Conservation (phyloP, 2,888 invertebrate genomes). For the Baccha elongata region DNA sequence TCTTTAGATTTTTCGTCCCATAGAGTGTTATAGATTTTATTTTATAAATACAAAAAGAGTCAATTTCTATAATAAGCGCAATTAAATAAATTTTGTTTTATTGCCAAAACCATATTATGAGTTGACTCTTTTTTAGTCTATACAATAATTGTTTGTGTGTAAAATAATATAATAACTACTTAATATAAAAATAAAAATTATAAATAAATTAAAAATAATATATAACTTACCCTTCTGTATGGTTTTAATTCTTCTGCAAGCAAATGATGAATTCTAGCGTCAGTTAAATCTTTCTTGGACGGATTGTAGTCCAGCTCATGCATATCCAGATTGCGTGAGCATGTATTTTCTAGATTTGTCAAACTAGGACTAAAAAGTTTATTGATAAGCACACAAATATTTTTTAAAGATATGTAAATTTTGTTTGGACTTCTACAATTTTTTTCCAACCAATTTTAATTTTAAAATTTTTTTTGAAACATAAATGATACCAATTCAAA, state of each 20-base stretch:
- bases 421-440: constrained; percentile 55
- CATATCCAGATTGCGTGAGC: constrained; percentile 95
- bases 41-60: constrained; percentile 11
- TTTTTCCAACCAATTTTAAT: constrained; percentile 16
- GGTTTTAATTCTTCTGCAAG: constrained; percentile 95
- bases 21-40: neutral
- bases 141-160: neutral
- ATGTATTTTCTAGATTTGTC: constrained; percentile 90
- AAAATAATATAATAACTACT: constrained; percentile 2
- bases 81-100: neutral
- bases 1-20: neutral
- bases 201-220: constrained; percentile 49
- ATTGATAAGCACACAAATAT: constrained; percentile 7
- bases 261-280: constrained; percentile 96
- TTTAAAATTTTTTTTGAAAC: neutral
- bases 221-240: constrained; percentile 88
- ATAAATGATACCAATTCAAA: neutral
- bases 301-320: constrained; percentile 96
- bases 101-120: neutral
- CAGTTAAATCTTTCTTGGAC: constrained; percentile 94
- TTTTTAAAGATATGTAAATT: constrained; percentile 2
- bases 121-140: neutral
- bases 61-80: neutral
- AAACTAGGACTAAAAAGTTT: constrained; percentile 88
- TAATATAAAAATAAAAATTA: constrained; percentile 12